phyloP scores from a whole-genome alignment of 2,888 invertebrate genomes.

The Apotomis betuletana region DNA sequence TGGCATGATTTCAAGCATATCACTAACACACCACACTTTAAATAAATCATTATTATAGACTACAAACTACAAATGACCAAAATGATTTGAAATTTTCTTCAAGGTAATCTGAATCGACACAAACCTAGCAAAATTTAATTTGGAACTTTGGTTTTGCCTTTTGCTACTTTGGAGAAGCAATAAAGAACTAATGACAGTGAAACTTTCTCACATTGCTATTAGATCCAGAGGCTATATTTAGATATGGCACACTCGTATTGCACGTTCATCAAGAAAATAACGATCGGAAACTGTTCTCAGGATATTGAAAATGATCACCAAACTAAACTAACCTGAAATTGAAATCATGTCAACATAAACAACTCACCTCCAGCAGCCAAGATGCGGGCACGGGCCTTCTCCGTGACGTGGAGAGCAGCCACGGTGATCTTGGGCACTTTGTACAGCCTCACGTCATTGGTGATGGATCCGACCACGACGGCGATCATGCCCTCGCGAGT shows the following conservation, averaged over 20 bases:
- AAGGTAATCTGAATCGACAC: too few species aligned
- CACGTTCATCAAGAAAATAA: too few species aligned
- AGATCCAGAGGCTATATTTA: neutral
- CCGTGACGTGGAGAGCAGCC: conserved; percentile 96
- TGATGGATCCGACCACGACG: conserved; percentile 97
- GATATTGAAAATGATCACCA: conserved; percentile 2
- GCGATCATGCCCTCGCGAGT: conserved; percentile 93
- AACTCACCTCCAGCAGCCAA: conserved; percentile 94
- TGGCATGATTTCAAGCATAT: too few species aligned
- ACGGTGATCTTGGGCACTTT: conserved; percentile 96
- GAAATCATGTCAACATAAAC: conserved; percentile 30
- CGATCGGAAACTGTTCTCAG: too few species aligned
- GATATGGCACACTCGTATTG: neutral
- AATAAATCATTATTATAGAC: too few species aligned
- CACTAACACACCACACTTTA: too few species aligned
- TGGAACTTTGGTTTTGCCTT: too few species aligned
- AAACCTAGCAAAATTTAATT: too few species aligned
- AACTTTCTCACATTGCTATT: neutral
- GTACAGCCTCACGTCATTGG: conserved; percentile 96
- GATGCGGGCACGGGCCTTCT: conserved; percentile 97
- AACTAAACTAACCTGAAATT: conserved; percentile 39
- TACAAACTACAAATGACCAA: too few species aligned
- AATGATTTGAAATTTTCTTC: too few species aligned
- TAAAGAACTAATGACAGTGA: neutral
- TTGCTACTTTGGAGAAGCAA: conserved; percentile 3